These are phyloP conservation scores for Girardinus metallicus DNA, from an alignment of 2,797 vertebrate species.

Conservation along the genomic window DNA sequence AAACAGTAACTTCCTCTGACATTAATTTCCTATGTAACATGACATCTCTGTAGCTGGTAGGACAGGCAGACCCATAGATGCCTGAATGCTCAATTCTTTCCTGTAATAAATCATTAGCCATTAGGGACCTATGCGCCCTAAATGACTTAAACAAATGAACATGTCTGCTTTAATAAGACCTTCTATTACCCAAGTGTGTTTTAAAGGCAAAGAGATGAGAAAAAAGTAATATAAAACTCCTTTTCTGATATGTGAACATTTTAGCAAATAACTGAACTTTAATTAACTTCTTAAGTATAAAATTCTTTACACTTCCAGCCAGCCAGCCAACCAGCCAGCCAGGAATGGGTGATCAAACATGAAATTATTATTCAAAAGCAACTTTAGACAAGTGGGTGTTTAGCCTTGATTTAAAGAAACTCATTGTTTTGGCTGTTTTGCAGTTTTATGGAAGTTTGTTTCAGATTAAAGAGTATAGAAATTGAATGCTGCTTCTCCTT, in stretches of 20 bases:
- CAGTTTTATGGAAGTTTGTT: too few relatives aligned
- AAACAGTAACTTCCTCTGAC: conserved; percentile 83
- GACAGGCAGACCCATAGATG: conserved; percentile 69
- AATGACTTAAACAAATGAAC: conserved; percentile 87
- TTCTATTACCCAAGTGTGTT: conserved; percentile 76
- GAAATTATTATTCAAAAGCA: too few relatives aligned
- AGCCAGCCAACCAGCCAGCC: too few relatives aligned
- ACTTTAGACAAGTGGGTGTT: too few relatives aligned
- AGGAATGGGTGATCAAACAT: too few relatives aligned
- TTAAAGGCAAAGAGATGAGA: conserved; percentile 44
- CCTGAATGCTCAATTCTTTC: conserved; percentile 76
- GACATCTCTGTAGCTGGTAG: conserved; percentile 72
- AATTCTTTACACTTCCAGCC: too few relatives aligned
- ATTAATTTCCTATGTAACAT: conserved; percentile 83
- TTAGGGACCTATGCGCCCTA: conserved; percentile 78
- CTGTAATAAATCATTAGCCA: conserved; percentile 85
- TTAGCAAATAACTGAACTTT: neutral
- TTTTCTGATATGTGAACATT: neutral
- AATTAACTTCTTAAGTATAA: neutral
- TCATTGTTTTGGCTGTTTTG: too few relatives aligned
- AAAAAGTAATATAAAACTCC: conserved; percentile 16
- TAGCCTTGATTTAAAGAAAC: too few relatives aligned
- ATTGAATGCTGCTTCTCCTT: too few relatives aligned
- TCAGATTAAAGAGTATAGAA: too few relatives aligned
- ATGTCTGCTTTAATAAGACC: conserved; percentile 84